Percentiles rank a stretch among this genome's conserved stretches.
phyloP scores from a whole-genome alignment of 2,888 invertebrate species.

The Clostera curtula region DNA sequence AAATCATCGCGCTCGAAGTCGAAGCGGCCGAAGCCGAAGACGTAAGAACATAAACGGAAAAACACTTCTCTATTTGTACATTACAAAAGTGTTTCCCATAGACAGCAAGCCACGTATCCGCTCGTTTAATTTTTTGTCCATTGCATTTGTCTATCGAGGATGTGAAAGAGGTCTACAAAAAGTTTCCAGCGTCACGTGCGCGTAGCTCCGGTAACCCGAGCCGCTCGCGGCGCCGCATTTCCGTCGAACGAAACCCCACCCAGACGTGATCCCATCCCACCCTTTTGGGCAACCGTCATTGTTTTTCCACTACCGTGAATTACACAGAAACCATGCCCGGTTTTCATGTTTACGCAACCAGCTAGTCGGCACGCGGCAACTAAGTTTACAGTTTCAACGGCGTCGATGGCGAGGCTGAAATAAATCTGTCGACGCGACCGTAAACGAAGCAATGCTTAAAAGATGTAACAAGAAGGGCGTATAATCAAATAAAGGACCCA shows the following conservation, averaged over 20 bases:
- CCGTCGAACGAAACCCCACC: constrained; percentile 55
- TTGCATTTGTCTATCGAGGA: constrained; percentile 30
- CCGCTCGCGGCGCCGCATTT: constrained; percentile 41
- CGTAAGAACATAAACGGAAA: too few relatives aligned
- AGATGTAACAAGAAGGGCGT: too few relatives aligned
- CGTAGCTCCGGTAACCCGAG: constrained; percentile 40
- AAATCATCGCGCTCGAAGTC: too few relatives aligned
- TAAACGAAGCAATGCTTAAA: constrained; percentile 9
- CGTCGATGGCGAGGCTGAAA: constrained; percentile 3
- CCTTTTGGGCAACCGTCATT: constrained; percentile 14
- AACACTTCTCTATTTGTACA: constrained; percentile 5
- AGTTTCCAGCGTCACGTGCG: constrained; percentile 51
- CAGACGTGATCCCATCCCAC: constrained; percentile 28
- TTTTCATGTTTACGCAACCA: constrained; percentile 5
- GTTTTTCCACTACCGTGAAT: constrained; percentile 10
- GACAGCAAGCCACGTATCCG: constrained; percentile 29
- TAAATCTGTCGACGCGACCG: constrained; percentile 9
- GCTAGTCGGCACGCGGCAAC: not conserved
- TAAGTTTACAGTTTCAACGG: constrained; percentile 1
- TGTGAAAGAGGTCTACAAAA: constrained; percentile 41
- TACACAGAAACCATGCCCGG: constrained; percentile 5
- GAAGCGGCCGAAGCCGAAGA: too few relatives aligned
- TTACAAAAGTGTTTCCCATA: constrained; percentile 15
- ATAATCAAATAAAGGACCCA: too few relatives aligned
- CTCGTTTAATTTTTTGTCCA: constrained; percentile 30